Conservation (phyloP, 1,140 invertebrate genomes). For the Protaetia brevitarsis region DNA sequence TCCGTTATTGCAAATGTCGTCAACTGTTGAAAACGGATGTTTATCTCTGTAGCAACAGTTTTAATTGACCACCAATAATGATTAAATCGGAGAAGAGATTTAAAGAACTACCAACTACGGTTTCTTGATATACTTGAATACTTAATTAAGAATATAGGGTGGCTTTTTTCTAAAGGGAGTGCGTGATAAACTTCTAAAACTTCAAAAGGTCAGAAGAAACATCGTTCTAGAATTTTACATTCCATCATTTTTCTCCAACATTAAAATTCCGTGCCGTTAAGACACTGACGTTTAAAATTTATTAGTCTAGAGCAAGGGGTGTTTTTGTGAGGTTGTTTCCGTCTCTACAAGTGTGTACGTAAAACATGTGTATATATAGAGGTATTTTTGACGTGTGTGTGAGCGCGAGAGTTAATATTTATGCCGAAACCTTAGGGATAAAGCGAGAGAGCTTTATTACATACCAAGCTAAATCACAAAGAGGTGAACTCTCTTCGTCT, state of each 20-base stretch:
- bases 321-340: slow-evolving; percentile 4
- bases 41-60: too few relatives aligned
- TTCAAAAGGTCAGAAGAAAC: not conserved
- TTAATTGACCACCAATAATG: too few relatives aligned
- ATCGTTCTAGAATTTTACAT: not conserved
- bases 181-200: not conserved
- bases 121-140: too few relatives aligned
- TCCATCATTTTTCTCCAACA: not conserved
- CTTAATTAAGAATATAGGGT: not conserved
- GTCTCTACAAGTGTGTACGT: not conserved
- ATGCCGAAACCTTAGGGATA: slow-evolving; percentile 9
- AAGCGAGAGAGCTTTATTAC: slow-evolving; percentile 13
- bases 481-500: slow-evolving; percentile 2
- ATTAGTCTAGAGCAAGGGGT: slow-evolving; percentile 14
- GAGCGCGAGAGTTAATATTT: not conserved
- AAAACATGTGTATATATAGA: not conserved
- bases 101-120: too few relatives aligned
- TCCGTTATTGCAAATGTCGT: too few relatives aligned
- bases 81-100: too few relatives aligned
- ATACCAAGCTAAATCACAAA: not conserved
- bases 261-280: slow-evolving; percentile 6
- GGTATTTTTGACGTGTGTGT: not conserved
- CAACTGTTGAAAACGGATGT: too few relatives aligned
- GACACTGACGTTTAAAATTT: slow-evolving; percentile 7
- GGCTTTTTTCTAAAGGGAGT: not conserved